Evolutionary conservation across 1,140 invertebrate genomes (phyloP), one percentile per base, ranked within the genome.

Genomic region (Rhyzopertha dominica): DNA sequence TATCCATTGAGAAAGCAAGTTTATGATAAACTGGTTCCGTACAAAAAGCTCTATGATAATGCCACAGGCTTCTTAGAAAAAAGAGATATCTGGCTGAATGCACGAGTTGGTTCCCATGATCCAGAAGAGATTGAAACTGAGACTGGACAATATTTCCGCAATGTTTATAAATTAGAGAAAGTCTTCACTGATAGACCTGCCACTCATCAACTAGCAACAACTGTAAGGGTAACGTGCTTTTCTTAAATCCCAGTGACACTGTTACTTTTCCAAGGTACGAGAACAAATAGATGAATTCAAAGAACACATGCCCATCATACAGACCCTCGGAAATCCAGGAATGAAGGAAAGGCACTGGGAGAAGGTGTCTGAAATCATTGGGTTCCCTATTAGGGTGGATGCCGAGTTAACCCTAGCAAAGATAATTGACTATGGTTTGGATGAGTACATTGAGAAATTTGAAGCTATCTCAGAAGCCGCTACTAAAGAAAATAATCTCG

Each of bases 301-400:
- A 48, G 84, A 87, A 30, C 80, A 95, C 62, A 77, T 96, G 77
- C 90, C 93, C 0, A 81, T 97, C 4, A 85, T 98, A 36, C 78
- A 85, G 61, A 95, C 90, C 0, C 70, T 98, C 1, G 94, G 94
- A 26, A 98, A 97, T 76, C 92, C 93, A 3, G 91, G 86, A 23
- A 81, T 98, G 74, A 87, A 95, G 61, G 80, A 81, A 8, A 77
- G 94, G 7, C 95, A 98, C 67, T 98, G 95, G 95, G 91, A 95
- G 59, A 85, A 90, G 68, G 84, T 98, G 8, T 95, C 91, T 0
- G 92, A 97, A 57, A 89, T 95, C 43, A 88, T 97, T 53, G 93
- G 92, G 0, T 95, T 94, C 67, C 88, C 90, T 1, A 85, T 98
- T 16, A 81, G 83, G 56, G 83, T 93, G 4, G 87, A 93, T 49